A percentile compares a stretch with the other conserved stretches of the same genome.
Evolutionary conservation across 2,113 vertebrate species (phyloP).

Genomic region (Dinomys branickii): DNA sequence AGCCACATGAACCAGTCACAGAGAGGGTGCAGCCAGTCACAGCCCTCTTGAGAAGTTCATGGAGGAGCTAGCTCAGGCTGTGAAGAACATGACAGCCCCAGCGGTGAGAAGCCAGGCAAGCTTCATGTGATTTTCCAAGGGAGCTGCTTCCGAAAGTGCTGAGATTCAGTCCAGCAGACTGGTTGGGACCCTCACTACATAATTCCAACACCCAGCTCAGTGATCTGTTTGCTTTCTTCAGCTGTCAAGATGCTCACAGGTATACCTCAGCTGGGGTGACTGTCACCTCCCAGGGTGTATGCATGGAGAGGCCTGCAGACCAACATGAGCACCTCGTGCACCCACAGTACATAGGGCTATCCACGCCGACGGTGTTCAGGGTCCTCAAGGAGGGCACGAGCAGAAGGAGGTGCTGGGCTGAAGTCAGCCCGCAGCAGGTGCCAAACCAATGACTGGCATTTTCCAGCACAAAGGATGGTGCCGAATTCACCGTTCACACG

Average conservation of each 20-base stretch:
- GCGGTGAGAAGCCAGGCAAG: neutral
- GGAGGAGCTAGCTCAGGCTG: neutral
- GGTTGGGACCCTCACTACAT: neutral
- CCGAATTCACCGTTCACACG: neutral
- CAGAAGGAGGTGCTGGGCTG: neutral
- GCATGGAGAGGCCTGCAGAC: neutral
- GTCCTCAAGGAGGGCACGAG: neutral
- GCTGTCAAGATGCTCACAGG: neutral
- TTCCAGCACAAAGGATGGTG: neutral
- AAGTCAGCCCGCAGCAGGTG: neutral
- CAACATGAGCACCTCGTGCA: neutral
- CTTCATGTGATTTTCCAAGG: neutral
- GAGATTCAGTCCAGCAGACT: neutral
- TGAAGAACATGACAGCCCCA: neutral
- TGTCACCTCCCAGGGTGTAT: neutral
- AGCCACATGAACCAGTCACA: neutral
- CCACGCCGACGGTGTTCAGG: no score
- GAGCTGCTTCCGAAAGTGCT: neutral
- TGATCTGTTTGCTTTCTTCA: neutral
- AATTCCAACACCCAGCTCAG: neutral
- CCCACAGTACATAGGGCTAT: neutral
- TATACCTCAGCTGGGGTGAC: neutral
- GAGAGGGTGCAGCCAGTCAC: neutral
- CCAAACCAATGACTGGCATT: neutral
- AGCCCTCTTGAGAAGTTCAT: neutral